These are phyloP conservation scores for Fopius arisanus DNA, from an alignment of 1,140 invertebrate species.

Conservation along the genomic window DNA sequence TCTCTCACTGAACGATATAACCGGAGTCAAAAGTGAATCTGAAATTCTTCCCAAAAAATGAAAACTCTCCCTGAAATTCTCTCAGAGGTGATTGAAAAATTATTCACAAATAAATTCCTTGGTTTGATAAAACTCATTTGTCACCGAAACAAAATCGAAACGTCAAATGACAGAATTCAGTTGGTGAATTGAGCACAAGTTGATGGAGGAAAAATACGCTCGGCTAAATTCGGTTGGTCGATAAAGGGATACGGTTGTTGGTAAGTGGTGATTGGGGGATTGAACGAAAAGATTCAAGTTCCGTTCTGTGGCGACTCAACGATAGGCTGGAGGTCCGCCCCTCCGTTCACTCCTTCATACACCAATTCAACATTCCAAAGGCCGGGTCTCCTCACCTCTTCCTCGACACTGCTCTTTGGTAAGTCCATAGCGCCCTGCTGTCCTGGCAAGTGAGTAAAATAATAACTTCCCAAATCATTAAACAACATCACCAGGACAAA, in stretches of 20 bases:
- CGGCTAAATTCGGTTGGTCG: conserved; percentile 62
- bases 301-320: conserved; percentile 22
- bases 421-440: conserved; percentile 57
- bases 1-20: conserved; percentile 12
- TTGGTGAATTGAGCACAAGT: conserved; percentile 28
- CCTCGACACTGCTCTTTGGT: conserved; percentile 70
- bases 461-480: not conserved
- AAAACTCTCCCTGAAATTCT: not conserved
- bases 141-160: not conserved
- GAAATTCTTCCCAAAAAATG: not conserved
- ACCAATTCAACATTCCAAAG: conserved; percentile 72
- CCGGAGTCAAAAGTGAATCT: conserved; percentile 7
- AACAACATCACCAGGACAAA: too few relatives aligned
- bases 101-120: not conserved
- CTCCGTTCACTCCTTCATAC: conserved; percentile 57
- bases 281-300: conserved; percentile 42
- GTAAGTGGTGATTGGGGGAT: conserved; percentile 38
- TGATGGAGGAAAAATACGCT: conserved; percentile 37
- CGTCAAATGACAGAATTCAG: not conserved
- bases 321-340: conserved; percentile 28
- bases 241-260: conserved; percentile 47
- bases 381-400: conserved; percentile 68
- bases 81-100: not conserved
- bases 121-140: not conserved
- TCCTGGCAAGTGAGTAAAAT: conserved; percentile 39